Percentiles rank a stretch among this genome's conserved stretches.
These are phyloP conservation scores for Epistrophella euchroma DNA, from an alignment of 2,888 invertebrate genomes.

Conservation along the genomic window DNA sequence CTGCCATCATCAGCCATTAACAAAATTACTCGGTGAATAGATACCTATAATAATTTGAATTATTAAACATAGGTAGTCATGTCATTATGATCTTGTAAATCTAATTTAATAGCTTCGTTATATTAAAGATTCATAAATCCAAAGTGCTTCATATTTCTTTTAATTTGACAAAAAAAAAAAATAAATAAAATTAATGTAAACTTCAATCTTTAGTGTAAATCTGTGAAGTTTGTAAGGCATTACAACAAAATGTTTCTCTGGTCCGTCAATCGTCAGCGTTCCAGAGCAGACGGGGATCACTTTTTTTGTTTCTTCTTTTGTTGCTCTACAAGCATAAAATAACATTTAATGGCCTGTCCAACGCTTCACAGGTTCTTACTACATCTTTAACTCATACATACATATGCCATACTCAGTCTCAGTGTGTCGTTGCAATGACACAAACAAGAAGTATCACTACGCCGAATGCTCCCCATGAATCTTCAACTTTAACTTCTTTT, in stretches of 20 bases:
- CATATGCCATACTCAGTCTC: slow-evolving; percentile 47
- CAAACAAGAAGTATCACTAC: slow-evolving; percentile 61
- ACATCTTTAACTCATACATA: slow-evolving; percentile 32
- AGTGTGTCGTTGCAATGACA: slow-evolving; percentile 59
- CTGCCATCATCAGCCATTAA: background rate
- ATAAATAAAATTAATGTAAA: background rate
- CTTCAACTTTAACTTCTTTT: slow-evolving; percentile 33
- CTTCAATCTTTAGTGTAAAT: slow-evolving; percentile 13
- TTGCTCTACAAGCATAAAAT: slow-evolving; percentile 63
- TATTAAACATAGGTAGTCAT: background rate
- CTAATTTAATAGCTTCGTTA: background rate
- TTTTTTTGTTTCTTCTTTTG: slow-evolving; percentile 35
- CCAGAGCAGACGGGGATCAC: background rate
- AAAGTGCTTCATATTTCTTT: background rate
- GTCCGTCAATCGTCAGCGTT: background rate
- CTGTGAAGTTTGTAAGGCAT: slow-evolving; percentile 19
- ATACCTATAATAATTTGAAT: slow-evolving; percentile 11
- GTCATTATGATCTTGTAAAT: slow-evolving; percentile 5
- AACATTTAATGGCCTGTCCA: slow-evolving; percentile 69
- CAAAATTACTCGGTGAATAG: background rate
- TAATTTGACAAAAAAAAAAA: background rate
- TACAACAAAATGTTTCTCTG: slow-evolving; percentile 21
- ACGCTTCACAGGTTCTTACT: slow-evolving; percentile 55
- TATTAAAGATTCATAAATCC: background rate
- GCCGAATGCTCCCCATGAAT: slow-evolving; percentile 55